Evolutionary conservation across 2,888 invertebrate genomes (phyloP).

Genomic region (Dryobota labecula): DNA sequence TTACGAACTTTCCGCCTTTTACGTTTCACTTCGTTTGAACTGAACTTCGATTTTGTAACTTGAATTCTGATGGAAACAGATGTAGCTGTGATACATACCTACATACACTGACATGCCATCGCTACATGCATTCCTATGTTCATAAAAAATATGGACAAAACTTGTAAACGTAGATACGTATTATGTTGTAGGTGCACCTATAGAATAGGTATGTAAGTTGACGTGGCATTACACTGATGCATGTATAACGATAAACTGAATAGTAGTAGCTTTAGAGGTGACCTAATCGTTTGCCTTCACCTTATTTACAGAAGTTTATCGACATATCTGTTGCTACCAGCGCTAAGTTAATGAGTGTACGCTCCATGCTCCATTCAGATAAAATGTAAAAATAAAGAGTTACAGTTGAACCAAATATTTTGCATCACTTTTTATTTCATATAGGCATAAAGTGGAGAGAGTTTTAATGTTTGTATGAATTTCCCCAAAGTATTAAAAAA

Average conservation of each 20-base stretch:
- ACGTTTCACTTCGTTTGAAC: conserved; percentile 63
- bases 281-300: conserved; percentile 79
- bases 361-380: conserved; percentile 8
- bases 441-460: not conserved
- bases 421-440: not conserved
- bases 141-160: conserved; percentile 11
- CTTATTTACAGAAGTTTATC: conserved; percentile 73
- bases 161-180: not conserved
- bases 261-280: conserved; percentile 70
- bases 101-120: not conserved
- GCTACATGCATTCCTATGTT: conserved; percentile 6
- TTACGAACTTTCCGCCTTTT: conserved; percentile 76
- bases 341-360: conserved; percentile 25
- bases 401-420: not conserved
- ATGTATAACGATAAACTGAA: conserved; percentile 53
- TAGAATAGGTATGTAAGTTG: conserved; percentile 39
- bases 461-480: conserved; percentile 7
- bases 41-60: conserved; percentile 23
- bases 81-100: conserved; percentile 6
- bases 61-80: conserved; percentile 27
- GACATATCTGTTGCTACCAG: conserved; percentile 51
- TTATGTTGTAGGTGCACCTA: not conserved
- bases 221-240: conserved; percentile 62
- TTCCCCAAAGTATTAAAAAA: conserved; percentile 45
- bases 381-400: conserved; percentile 3